A percentile compares a stretch with the other conserved stretches of the same genome.
phyloP scores from a whole-genome alignment of 2,113 vertebrate genomes.

The Crocuta crocuta region DNA sequence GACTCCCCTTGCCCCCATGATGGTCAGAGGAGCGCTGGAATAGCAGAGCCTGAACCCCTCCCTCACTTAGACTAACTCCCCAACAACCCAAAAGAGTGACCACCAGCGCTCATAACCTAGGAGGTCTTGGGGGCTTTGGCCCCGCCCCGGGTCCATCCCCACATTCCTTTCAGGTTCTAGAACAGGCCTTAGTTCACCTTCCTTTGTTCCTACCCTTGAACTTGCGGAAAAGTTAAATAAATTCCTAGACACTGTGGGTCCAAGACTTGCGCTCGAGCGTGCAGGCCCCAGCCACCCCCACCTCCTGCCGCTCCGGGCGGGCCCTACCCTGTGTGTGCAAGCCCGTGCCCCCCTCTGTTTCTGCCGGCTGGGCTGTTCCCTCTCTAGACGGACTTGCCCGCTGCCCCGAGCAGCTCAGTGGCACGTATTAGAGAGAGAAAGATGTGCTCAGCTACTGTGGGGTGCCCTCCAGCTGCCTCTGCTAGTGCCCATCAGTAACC shows the following conservation, averaged over 20 bases:
- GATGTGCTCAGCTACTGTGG: constrained; percentile 51
- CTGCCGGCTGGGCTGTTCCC: background rate
- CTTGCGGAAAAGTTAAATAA: background rate
- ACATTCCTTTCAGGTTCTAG: background rate
- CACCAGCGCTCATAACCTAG: background rate
- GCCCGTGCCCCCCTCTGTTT: background rate
- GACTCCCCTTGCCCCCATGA: fast-evolving
- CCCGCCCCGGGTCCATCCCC: background rate
- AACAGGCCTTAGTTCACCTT: background rate
- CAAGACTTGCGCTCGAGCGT: fast-evolving
- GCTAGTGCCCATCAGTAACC: constrained; percentile 62
- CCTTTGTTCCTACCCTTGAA: background rate
- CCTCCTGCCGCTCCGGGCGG: too few species aligned
- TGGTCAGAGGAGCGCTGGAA: background rate
- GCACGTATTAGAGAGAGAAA: constrained; percentile 48
- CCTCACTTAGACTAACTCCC: too few species aligned
- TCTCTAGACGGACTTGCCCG: background rate
- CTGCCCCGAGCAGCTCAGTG: constrained; percentile 9
- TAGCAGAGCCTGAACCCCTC: too few species aligned
- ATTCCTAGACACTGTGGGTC: background rate
- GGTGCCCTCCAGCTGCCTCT: constrained; percentile 74
- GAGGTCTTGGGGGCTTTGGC: background rate
- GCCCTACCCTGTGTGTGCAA: background rate
- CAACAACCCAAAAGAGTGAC: background rate
- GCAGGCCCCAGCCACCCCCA: background rate